Evolutionary conservation across 2,797 vertebrate species (phyloP).

Genomic region (Cyclopterus lumpus): DNA sequence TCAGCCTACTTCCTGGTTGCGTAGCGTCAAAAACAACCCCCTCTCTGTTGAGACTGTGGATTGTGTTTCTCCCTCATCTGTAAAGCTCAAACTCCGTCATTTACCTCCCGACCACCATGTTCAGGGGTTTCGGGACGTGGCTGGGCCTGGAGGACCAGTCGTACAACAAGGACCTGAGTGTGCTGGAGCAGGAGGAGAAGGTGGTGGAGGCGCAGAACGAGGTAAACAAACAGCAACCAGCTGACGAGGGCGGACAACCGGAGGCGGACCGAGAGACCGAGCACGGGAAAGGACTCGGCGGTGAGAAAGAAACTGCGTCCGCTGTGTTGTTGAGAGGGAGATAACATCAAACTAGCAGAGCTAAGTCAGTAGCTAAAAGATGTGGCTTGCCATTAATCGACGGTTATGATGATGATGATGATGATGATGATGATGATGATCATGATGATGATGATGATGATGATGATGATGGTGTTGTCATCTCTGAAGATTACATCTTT

Average conservation of each 20-base stretch:
- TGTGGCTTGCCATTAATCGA: not conserved
- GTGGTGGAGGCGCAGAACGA: constrained; percentile 79
- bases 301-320: constrained; percentile 46
- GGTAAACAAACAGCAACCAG: constrained; percentile 79
- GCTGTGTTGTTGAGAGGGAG: accelerated
- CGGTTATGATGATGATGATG: not conserved
- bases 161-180: not conserved
- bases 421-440: not conserved
- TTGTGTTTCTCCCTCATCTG: not conserved
- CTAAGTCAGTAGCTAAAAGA: not conserved
- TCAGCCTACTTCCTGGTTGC: constrained; percentile 60
- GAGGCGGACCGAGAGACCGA: constrained; percentile 34
- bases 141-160: constrained; percentile 74
- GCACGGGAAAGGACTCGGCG: constrained; percentile 69
- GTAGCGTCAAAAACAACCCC: not conserved
- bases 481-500: constrained; percentile 88
- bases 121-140: constrained; percentile 79
- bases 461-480: not conserved
- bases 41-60: not conserved
- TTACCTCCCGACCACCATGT: constrained; percentile 56
- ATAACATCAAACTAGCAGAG: not conserved
- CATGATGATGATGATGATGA: not conserved
- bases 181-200: constrained; percentile 60
- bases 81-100: accelerated
- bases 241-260: constrained; percentile 43